Evolutionary conservation across 2,888 invertebrate species (phyloP), one percentile per base, ranked within the genome.

Genomic region (Phalera bucephala): DNA sequence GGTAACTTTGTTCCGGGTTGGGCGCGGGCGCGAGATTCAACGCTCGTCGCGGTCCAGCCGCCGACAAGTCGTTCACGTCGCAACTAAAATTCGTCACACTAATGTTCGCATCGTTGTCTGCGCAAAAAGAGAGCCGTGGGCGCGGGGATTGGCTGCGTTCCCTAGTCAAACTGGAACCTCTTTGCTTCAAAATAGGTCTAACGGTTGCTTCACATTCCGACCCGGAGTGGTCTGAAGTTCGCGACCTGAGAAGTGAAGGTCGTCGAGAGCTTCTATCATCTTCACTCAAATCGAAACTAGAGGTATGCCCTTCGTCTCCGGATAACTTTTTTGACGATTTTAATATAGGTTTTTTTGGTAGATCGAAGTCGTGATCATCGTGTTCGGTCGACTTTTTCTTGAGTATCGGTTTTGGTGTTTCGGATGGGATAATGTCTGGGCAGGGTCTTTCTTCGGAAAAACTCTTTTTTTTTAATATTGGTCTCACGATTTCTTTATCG

Each of bases 361-460:
- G 91, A 31, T 94, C 94, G 55, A 94, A 95, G 30, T 93, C 94
- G 60, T 92, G 91, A 57, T 95, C 95, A 47, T 94, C 94, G 28
- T 93, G 93, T 64, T 95, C 95, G 46, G 93, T 94, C 0, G 94
- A 94, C 74, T 97, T 96, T 85, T 97, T 97, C 81, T 97, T 97
- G 22, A 97, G 76, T 64, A 97, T 97, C 2, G 97, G 96, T 75
- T 91, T 93, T 0, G 94, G 93, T 21, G 90, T 90, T 36, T 90
- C 91, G 4, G 77, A 74, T 28, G 68, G 55, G 14, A 76, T 55
- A 37, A 85, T 75, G 53, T 92, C 92, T 32, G 80, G 82, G 53
- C 86, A 91, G 12, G 93, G 87, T 47, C 91, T 77, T 67, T 94
- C 94, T 64, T 94, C 94, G 3, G 93, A 92, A 60, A 93, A 93